These are phyloP conservation scores for Scomber japonicus DNA, from an alignment of 2,113 vertebrate species.

Conservation along the genomic window DNA sequence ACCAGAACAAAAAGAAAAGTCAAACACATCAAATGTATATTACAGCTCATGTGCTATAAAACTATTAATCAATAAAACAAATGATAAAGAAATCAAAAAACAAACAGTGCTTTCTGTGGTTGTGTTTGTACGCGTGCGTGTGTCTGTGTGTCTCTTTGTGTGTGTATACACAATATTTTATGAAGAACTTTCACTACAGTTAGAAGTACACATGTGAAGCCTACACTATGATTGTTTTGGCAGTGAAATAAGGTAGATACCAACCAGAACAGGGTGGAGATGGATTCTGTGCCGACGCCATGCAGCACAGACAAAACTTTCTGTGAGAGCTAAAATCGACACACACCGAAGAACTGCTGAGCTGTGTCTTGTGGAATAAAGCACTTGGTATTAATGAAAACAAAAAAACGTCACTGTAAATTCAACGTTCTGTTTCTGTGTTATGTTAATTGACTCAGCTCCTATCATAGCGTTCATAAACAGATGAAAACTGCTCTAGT, in stretches of 20 bases:
- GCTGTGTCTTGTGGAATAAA: constrained; percentile 49
- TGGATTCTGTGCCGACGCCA: neutral
- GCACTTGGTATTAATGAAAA: constrained; percentile 59
- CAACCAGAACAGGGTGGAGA: neutral
- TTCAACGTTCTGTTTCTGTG: neutral
- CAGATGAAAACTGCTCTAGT: neutral
- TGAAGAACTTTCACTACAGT: too few relatives aligned
- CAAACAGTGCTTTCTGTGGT: constrained; percentile 36
- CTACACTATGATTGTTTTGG: constrained; percentile 31
- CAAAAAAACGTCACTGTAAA: neutral
- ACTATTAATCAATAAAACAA: constrained; percentile 18
- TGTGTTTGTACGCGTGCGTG: neutral
- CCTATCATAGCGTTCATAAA: neutral
- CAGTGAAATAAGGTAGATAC: constrained; percentile 24
- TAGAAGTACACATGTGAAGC: neutral
- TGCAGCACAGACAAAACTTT: constrained; percentile 1
- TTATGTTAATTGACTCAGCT: neutral
- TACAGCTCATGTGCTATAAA: constrained; percentile 33
- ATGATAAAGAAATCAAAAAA: constrained; percentile 17
- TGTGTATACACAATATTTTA: neutral
- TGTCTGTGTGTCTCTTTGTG: neutral
- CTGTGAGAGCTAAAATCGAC: neutral
- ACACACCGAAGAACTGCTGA: neutral
- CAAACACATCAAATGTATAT: constrained; percentile 11
- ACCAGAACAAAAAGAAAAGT: neutral